These are phyloP conservation scores for Urocitellus parryii DNA, from an alignment of 2,113 vertebrate species.

Conservation along the genomic window DNA sequence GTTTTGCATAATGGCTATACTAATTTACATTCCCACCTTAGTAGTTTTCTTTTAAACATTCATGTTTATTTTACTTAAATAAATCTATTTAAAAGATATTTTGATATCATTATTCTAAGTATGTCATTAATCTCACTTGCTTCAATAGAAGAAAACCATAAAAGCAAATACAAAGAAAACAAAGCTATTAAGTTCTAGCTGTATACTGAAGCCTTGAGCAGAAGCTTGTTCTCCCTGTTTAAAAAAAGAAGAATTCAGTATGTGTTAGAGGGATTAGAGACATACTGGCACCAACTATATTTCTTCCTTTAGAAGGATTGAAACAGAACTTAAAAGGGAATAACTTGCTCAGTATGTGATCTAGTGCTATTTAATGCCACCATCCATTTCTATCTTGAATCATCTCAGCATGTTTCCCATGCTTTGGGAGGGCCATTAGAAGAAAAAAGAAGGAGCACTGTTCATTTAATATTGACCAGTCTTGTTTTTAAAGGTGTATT, in stretches of 20 bases:
- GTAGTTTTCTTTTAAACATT: slow-evolving; percentile 3
- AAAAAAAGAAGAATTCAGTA: slow-evolving; percentile 39
- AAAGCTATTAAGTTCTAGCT: slow-evolving; percentile 13
- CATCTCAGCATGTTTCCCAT: not conserved
- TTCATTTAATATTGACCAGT: not conserved
- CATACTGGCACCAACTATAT: not conserved
- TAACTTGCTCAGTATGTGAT: not conserved
- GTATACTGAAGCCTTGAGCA: not conserved
- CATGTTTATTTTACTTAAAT: not conserved
- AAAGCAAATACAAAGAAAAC: slow-evolving; percentile 32
- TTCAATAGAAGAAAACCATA: not conserved
- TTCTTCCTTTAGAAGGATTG: not conserved
- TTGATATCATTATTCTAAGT: not conserved
- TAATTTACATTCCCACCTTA: not conserved
- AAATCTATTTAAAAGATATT: not conserved
- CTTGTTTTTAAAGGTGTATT: not conserved
- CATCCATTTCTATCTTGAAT: not conserved
- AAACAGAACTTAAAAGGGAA: not conserved
- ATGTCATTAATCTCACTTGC: not conserved
- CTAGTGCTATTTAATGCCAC: not conserved
- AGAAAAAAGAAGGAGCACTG: not conserved
- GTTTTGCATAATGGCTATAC: not conserved
- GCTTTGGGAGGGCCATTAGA: not conserved
- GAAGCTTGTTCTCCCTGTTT: not conserved
- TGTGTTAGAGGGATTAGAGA: not conserved